phyloP scores from a whole-genome alignment of 2,888 invertebrate species.

The Eupeodes luniger region DNA sequence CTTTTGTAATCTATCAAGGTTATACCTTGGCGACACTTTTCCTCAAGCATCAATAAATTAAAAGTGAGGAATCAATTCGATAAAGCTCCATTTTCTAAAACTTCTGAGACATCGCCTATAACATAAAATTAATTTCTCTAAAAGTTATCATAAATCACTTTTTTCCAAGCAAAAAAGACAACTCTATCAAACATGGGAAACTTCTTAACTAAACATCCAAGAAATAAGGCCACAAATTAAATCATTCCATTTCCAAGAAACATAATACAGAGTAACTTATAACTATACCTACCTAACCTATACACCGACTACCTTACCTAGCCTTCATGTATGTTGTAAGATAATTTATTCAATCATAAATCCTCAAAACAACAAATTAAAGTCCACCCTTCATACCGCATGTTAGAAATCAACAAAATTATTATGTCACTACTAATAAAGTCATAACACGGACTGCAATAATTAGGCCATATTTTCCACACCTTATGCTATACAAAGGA shows the following conservation, averaged over 20 bases:
- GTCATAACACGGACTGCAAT: constrained; percentile 63
- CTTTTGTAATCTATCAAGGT: too few relatives aligned
- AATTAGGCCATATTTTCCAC: constrained; percentile 55
- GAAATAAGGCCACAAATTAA: too few relatives aligned
- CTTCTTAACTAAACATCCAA: too few relatives aligned
- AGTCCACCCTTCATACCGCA: constrained; percentile 17
- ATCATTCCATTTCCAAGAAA: not conserved
- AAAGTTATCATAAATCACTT: too few relatives aligned
- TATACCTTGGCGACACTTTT: too few relatives aligned
- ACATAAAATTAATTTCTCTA: too few relatives aligned
- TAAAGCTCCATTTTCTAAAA: too few relatives aligned
- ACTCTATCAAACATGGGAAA: too few relatives aligned
- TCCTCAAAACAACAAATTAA: not conserved
- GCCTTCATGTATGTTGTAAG: not conserved
- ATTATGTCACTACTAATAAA: constrained; percentile 60
- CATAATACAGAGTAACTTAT: not conserved
- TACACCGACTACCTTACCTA: not conserved
- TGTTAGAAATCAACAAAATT: constrained; percentile 30
- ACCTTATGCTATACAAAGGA: constrained; percentile 14
- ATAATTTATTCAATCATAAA: constrained; percentile 52
- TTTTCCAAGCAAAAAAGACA: too few relatives aligned
- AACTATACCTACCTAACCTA: not conserved
- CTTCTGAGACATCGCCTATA: too few relatives aligned
- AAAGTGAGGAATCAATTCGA: too few relatives aligned
- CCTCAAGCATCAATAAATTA: too few relatives aligned